Conservation (phyloP, 2,113 vertebrate species). For the Corvus moneduloides region DNA sequence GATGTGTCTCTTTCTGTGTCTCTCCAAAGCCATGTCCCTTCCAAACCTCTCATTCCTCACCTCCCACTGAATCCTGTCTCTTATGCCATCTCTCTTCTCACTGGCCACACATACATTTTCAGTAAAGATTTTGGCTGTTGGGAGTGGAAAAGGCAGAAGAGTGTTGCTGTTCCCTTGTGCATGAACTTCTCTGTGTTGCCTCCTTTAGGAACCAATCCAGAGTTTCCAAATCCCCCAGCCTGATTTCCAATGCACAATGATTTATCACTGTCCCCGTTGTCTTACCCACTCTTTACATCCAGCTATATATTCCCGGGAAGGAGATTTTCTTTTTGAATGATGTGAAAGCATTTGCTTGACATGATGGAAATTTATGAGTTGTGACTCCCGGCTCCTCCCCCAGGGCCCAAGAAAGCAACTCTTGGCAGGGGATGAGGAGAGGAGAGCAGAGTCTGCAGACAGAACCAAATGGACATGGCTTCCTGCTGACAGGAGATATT, state of each 20-base stretch:
- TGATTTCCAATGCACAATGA: background rate
- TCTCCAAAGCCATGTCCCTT: background rate
- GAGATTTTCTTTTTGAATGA: conserved; percentile 57
- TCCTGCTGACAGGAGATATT: conserved; percentile 53
- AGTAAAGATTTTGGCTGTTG: background rate
- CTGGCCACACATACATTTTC: background rate
- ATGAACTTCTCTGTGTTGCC: background rate
- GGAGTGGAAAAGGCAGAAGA: background rate
- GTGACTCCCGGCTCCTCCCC: conserved; percentile 13
- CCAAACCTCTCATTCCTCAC: background rate
- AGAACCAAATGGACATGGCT: background rate
- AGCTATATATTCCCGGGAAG: conserved; percentile 34
- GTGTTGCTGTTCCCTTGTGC: background rate
- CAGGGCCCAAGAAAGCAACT: conserved; percentile 18
- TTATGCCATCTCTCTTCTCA: background rate
- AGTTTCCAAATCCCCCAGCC: background rate
- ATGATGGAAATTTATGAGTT: conserved; percentile 56
- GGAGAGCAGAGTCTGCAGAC: background rate
- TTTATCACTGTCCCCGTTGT: conserved; percentile 1
- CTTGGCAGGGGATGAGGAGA: background rate
- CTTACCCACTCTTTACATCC: background rate
- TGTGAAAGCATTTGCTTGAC: conserved; percentile 58
- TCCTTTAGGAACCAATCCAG: background rate
- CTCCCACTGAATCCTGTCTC: background rate
- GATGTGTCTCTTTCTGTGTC: background rate